Percentiles rank a stretch among this genome's conserved stretches.
phyloP scores from a whole-genome alignment of 1,140 invertebrate species.

The Pinna nobilis region DNA sequence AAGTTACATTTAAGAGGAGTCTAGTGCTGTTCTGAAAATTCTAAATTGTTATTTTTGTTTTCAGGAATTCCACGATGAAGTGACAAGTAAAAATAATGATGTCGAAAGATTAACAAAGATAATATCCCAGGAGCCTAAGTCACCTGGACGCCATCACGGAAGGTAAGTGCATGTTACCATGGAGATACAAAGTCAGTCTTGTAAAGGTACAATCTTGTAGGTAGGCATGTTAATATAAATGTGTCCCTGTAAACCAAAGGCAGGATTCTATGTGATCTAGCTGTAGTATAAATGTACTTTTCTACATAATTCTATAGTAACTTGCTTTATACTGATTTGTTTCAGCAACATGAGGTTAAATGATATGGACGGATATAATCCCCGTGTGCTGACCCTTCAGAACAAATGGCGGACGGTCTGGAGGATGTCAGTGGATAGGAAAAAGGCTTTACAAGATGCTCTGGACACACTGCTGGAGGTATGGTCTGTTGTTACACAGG shows the following conservation, averaged over 20 bases:
- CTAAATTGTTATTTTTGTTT: conserved; percentile 21
- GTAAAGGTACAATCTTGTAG: background rate
- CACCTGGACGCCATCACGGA: conserved; percentile 59
- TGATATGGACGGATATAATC: conserved; percentile 69
- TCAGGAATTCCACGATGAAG: conserved; percentile 73
- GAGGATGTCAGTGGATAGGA: conserved; percentile 96
- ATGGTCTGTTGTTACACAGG: too few relatives aligned
- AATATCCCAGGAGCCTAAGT: conserved; percentile 58
- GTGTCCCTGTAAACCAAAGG: too few relatives aligned
- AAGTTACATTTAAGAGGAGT: background rate
- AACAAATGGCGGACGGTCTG: conserved; percentile 98
- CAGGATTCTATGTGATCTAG: too few relatives aligned
- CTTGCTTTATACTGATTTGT: background rate
- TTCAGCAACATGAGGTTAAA: conserved; percentile 69
- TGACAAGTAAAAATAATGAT: conserved; percentile 69
- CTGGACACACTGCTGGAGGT: conserved; percentile 91
- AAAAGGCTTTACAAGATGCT: conserved; percentile 93
- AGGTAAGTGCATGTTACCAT: conserved; percentile 43
- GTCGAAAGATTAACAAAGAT: conserved; percentile 71
- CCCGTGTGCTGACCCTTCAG: conserved; percentile 90
- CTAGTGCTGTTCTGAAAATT: background rate
- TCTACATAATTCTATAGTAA: too few relatives aligned
- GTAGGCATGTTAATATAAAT: background rate
- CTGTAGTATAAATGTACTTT: too few relatives aligned
- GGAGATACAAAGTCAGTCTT: background rate